Percentiles rank a stretch among this genome's conserved stretches.
These are phyloP conservation scores for Noctua janthina DNA, from an alignment of 2,888 invertebrate genomes.

Conservation along the genomic window DNA sequence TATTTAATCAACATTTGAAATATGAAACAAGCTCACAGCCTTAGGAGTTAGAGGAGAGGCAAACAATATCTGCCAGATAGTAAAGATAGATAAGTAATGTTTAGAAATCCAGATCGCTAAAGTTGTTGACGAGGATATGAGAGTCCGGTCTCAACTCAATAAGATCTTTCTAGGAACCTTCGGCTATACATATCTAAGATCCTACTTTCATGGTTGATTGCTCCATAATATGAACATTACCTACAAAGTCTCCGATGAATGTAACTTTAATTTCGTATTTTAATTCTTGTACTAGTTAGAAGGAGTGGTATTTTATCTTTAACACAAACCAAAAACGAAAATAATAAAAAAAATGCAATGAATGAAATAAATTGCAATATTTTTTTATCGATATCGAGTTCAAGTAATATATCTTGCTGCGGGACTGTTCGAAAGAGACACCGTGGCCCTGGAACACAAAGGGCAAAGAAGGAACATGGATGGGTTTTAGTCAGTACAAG, in stretches of 20 bases:
- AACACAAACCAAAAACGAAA: neutral
- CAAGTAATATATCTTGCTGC: neutral
- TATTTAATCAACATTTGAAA: neutral
- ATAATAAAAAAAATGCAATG: no score
- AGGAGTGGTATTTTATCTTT: neutral
- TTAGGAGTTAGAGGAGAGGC: neutral
- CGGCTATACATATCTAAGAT: neutral
- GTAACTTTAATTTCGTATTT: neutral
- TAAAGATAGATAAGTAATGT: neutral
- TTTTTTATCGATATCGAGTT: neutral
- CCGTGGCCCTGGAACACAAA: no score
- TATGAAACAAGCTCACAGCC: neutral
- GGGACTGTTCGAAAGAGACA: no score
- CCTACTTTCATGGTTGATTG: neutral
- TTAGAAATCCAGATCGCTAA: neutral
- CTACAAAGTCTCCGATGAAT: neutral
- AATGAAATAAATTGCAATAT: neutral
- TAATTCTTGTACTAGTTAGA: no score
- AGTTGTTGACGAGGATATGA: slow-evolving; percentile 20
- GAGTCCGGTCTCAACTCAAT: slow-evolving; percentile 9
- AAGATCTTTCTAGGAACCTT: neutral
- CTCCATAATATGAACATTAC: neutral
- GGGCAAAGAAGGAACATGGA: no score
- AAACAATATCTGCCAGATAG: slow-evolving; percentile 4
- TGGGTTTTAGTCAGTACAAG: no score